These are phyloP conservation scores for Bufo bufo DNA, from an alignment of 2,113 vertebrate species.

Conservation along the genomic window DNA sequence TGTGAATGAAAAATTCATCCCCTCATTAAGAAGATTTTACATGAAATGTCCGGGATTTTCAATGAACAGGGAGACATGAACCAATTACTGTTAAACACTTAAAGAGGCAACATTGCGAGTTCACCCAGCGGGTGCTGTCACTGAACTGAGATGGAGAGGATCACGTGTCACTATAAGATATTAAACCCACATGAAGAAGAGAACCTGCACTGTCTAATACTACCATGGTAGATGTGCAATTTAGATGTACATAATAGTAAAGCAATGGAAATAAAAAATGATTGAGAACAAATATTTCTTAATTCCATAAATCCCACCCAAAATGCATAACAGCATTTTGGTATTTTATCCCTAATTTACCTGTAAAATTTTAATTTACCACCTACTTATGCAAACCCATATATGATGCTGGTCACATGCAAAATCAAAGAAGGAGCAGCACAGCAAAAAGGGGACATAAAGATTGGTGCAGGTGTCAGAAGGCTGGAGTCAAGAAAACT, in stretches of 20 bases:
- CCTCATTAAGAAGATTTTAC: conserved; percentile 89
- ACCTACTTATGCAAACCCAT: background rate
- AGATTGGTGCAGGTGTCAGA: no score
- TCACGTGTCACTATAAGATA: conserved; percentile 31
- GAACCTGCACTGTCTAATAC: background rate
- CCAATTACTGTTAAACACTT: conserved; percentile 90
- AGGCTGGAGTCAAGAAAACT: no score
- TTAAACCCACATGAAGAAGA: conserved; percentile 28
- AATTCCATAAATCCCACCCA: background rate
- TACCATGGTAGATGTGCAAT: background rate
- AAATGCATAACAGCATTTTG: background rate
- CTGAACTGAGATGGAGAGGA: conserved; percentile 45
- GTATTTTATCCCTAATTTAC: background rate
- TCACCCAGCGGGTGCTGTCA: conserved; percentile 55
- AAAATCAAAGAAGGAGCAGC: background rate
- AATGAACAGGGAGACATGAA: conserved; percentile 84
- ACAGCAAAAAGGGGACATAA: no score
- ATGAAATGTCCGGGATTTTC: conserved; percentile 87
- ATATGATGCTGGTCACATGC: background rate
- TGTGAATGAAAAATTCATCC: conserved; percentile 96
- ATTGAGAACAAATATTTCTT: background rate
- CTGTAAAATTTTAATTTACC: background rate
- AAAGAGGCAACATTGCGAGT: conserved; percentile 52
- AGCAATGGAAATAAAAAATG: background rate
- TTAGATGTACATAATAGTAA: background rate